phyloP scores from a whole-genome alignment of 2,797 vertebrate species.

The Meriones psammophilus region DNA sequence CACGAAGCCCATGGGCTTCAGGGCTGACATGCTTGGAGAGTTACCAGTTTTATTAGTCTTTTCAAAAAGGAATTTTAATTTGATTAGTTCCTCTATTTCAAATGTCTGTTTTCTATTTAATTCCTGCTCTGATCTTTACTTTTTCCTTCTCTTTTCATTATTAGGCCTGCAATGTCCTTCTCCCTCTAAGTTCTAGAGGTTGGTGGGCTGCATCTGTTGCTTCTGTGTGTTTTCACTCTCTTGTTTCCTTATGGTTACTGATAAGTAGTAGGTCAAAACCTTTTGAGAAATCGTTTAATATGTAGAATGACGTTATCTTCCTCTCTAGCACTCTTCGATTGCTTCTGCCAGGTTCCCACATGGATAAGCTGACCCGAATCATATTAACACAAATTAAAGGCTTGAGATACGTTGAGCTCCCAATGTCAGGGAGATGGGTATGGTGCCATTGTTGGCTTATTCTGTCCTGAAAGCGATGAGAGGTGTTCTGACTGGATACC shows the following conservation, averaged over 20 bases:
- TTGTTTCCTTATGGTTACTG: not conserved
- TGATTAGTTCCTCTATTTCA: not conserved
- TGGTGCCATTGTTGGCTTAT: not conserved
- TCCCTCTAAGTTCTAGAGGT: not conserved
- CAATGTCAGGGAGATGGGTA: not conserved
- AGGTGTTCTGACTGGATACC: not conserved
- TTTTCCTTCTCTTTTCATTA: not conserved
- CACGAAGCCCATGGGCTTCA: not conserved
- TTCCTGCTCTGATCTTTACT: not conserved
- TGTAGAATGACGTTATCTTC: not conserved
- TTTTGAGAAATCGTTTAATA: not conserved
- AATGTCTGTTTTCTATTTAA: not conserved
- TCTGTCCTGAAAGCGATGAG: not conserved
- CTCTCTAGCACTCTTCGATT: not conserved
- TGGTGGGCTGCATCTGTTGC: not conserved
- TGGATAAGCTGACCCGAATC: not conserved
- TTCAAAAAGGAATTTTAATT: conserved; percentile 32
- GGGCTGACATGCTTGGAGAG: not conserved
- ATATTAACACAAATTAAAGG: not conserved
- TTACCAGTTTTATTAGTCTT: not conserved
- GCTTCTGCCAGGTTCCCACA: too few relatives aligned
- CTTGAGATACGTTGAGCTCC: not conserved
- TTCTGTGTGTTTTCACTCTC: not conserved
- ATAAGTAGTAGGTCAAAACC: not conserved
- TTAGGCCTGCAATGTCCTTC: not conserved